phyloP scores from a whole-genome alignment of 2,888 invertebrate species.

The Hedychridium roseum region DNA sequence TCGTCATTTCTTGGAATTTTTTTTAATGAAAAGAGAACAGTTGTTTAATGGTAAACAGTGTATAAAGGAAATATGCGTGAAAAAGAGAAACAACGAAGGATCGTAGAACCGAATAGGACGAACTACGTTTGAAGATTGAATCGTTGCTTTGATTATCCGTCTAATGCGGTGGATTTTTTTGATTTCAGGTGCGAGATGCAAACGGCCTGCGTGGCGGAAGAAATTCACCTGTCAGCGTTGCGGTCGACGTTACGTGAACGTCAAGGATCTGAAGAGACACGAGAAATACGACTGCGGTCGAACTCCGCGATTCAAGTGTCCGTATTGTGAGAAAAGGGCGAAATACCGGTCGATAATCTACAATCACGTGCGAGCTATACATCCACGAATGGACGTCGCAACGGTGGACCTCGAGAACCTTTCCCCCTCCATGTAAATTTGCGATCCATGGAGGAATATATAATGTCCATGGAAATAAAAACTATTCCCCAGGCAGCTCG shows the following conservation, averaged over 20 bases:
- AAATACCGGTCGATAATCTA: conserved; percentile 52
- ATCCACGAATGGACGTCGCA: conserved; percentile 39
- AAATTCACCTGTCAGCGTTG: conserved; percentile 38
- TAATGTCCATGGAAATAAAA: no score
- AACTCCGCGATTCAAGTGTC: conserved; percentile 53
- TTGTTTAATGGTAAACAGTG: no score
- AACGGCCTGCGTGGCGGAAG: conserved; percentile 7
- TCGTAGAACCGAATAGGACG: no score
- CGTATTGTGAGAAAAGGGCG: conserved; percentile 48
- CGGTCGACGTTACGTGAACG: conserved; percentile 41
- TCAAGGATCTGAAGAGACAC: conserved; percentile 42
- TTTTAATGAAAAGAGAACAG: no score
- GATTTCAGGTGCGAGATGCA: conserved; percentile 16
- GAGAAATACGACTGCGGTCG: conserved; percentile 49
- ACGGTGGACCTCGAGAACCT: conserved; percentile 32
- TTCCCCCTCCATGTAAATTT: no score
- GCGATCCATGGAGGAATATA: no score
- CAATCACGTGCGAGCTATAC: conserved; percentile 48
- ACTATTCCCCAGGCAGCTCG: no score
- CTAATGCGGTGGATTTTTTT: conserved; percentile 12
- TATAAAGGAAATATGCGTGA: no score
- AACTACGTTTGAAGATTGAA: no score
- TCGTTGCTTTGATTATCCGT: no score
- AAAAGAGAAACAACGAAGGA: no score
- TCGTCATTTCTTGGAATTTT: no score